Conservation (phyloP, 2,888 invertebrate species). For the Leptopterna dolabrata region DNA sequence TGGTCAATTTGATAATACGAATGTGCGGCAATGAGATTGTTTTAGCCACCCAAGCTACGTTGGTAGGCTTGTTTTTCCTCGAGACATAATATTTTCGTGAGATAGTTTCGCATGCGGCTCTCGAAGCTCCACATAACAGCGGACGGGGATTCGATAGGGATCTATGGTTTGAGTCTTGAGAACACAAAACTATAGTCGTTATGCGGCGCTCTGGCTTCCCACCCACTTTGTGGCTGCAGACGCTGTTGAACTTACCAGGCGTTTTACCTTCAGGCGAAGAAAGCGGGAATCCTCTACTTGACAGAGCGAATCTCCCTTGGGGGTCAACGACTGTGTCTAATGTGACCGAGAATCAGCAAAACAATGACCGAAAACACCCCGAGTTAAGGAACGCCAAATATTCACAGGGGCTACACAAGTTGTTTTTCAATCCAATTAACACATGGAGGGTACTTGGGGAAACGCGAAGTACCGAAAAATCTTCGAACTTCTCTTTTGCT, state of each 20-base stretch:
- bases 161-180: background rate
- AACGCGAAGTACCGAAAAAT: background rate
- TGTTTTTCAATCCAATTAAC: background rate
- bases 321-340: conserved; percentile 29
- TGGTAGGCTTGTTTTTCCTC: background rate
- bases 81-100: background rate
- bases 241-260: background rate
- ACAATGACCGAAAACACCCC: background rate
- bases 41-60: background rate
- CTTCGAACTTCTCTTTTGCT: too few species aligned
- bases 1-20: too few species aligned
- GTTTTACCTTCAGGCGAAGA: conserved; percentile 27
- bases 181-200: background rate
- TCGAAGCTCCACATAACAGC: background rate
- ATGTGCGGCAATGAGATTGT: background rate
- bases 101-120: background rate
- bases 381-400: background rate
- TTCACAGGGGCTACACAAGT: background rate
- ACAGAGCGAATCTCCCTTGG: conserved; percentile 24
- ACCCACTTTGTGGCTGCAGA: background rate
- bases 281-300: conserved; percentile 34
- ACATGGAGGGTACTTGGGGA: background rate
- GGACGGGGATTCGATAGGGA: background rate
- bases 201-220: background rate
- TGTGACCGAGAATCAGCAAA: conserved; percentile 1